Evolutionary conservation across 1,140 invertebrate genomes (phyloP).

Genomic region (Oppia nitens): DNA sequence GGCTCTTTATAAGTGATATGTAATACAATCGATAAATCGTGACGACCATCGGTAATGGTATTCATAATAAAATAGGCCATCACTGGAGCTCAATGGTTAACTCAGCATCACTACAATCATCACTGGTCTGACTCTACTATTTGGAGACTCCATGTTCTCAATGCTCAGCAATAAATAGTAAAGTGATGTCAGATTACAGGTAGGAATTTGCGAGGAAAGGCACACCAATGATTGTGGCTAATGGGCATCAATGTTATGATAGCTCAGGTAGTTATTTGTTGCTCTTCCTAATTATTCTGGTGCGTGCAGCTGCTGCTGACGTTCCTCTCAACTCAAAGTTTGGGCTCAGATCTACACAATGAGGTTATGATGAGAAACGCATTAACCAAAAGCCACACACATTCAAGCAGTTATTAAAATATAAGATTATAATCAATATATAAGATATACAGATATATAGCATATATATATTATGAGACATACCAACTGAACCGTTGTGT

Average conservation of each 20-base stretch:
- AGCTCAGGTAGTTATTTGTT: background rate
- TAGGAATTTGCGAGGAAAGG: too few species aligned
- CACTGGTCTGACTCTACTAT: too few species aligned
- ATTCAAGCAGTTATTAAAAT: background rate
- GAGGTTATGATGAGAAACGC: background rate
- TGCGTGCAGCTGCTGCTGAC: background rate
- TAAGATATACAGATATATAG: too few species aligned
- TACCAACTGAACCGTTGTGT: background rate
- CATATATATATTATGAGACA: background rate
- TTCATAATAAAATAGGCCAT: background rate
- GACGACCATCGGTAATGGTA: background rate
- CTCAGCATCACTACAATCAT: too few species aligned
- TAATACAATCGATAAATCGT: background rate
- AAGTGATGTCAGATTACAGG: too few species aligned
- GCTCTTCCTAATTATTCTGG: background rate
- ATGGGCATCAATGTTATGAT: too few species aligned
- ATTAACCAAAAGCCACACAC: background rate
- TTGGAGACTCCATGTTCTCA: too few species aligned
- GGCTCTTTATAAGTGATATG: too few species aligned
- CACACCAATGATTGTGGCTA: too few species aligned
- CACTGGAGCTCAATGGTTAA: too few species aligned
- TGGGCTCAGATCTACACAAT: background rate
- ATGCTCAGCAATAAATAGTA: too few species aligned
- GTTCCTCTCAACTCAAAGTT: conserved; percentile 6
- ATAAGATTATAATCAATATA: too few species aligned